phyloP scores from a whole-genome alignment of 2,888 invertebrate genomes.

The Tiliacea aurago region DNA sequence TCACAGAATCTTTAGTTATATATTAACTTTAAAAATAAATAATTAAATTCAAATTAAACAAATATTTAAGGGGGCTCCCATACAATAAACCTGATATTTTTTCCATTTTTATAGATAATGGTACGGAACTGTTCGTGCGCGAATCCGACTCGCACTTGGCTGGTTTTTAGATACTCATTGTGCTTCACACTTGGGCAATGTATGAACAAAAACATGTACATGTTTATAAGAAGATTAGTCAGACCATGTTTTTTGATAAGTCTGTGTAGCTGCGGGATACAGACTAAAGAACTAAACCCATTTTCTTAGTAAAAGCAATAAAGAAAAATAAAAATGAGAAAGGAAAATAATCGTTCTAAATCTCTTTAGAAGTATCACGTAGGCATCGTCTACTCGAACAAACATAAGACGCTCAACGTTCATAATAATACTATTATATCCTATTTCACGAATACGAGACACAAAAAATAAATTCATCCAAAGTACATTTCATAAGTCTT shows the following conservation, averaged over 20 bases:
- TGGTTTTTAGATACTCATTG: background rate
- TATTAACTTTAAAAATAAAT: too few relatives aligned
- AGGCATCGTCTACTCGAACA: slow-evolving; percentile 50
- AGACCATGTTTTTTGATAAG: background rate
- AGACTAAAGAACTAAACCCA: background rate
- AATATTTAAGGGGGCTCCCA: too few relatives aligned
- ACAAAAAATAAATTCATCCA: slow-evolving; percentile 75
- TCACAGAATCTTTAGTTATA: too few relatives aligned
- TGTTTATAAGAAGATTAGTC: background rate
- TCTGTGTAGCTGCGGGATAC: background rate
- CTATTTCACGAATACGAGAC: slow-evolving; percentile 75
- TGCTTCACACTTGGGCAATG: too few relatives aligned
- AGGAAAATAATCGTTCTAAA: slow-evolving; percentile 40
- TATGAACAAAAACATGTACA: background rate
- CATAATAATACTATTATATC: slow-evolving; percentile 75
- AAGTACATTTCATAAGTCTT: slow-evolving; percentile 82
- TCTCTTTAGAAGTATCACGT: slow-evolving; percentile 43
- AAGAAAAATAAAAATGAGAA: slow-evolving; percentile 38
- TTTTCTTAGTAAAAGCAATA: slow-evolving; percentile 22
- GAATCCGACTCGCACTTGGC: too few relatives aligned
- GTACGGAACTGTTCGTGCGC: too few relatives aligned
- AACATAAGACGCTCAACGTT: slow-evolving; percentile 60
- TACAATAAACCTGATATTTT: too few relatives aligned
- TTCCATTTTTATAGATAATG: too few relatives aligned
- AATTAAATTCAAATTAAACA: too few relatives aligned